phyloP scores from a whole-genome alignment of 1,140 invertebrate species.

The Nephila pilipes region DNA sequence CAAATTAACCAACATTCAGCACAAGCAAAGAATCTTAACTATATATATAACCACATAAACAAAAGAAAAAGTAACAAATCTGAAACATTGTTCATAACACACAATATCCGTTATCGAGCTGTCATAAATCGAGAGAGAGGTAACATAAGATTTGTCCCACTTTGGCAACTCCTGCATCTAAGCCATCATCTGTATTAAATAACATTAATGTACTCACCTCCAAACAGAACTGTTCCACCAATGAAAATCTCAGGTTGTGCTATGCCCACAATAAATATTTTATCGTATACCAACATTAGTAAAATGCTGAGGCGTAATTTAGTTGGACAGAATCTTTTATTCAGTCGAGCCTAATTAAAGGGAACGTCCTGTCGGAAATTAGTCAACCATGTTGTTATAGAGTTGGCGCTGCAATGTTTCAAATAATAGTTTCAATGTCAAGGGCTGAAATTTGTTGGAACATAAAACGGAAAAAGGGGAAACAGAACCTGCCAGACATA shows the following conservation, averaged over 20 bases:
- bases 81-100: conserved; percentile 26
- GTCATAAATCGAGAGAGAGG: conserved; percentile 6
- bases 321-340: conserved; percentile 36
- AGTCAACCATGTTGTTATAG: conserved; percentile 55
- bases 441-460: conserved; percentile 38
- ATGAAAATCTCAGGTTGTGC: background rate
- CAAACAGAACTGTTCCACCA: background rate
- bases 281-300: background rate
- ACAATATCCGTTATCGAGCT: conserved; percentile 2
- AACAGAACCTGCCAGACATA: conserved; percentile 1
- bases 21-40: background rate
- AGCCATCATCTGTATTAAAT: background rate
- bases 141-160: background rate
- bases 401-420: conserved; percentile 3
- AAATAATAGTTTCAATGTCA: conserved; percentile 64
- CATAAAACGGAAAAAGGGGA: conserved; percentile 14
- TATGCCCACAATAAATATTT: background rate
- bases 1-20: background rate
- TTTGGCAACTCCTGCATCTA: background rate
- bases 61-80: background rate
- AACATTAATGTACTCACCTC: background rate
- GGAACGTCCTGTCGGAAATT: conserved; percentile 60
- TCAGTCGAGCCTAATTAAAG: conserved; percentile 59
- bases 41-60: background rate
- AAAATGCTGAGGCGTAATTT: background rate